Conservation (phyloP, 2,888 invertebrate species). For the Pseudoips prasinana region DNA sequence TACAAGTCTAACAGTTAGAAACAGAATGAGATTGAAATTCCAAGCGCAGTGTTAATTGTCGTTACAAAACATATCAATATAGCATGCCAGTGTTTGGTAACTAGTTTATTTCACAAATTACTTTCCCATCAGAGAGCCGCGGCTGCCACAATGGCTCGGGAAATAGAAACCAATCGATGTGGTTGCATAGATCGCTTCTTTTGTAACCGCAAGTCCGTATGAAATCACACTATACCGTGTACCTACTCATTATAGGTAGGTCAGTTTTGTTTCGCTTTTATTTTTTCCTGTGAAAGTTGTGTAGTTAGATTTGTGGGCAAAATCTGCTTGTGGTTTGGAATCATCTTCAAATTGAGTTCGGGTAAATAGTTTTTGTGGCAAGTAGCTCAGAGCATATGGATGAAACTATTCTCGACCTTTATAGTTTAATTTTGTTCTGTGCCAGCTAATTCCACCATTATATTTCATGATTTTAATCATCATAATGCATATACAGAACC, state of each 20-base stretch:
- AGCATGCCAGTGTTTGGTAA: conserved; percentile 41
- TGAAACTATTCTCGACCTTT: too few species aligned
- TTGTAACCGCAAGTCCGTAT: conserved; percentile 58
- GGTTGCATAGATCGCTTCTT: conserved; percentile 61
- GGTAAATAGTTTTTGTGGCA: too few species aligned
- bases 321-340: not conserved
- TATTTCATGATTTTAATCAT: too few species aligned
- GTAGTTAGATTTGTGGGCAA: not conserved
- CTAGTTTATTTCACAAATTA: conserved; percentile 48
- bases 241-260: conserved; percentile 24
- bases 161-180: conserved; percentile 56
- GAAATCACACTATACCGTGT: conserved; percentile 42
- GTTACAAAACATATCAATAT: conserved; percentile 38
- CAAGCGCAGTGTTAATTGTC: conserved; percentile 18
- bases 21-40: too few species aligned
- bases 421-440: too few species aligned
- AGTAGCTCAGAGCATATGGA: too few species aligned
- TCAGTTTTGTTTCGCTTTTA: conserved; percentile 8
- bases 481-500: too few species aligned
- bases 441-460: too few species aligned
- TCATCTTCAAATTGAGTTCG: too few species aligned
- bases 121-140: conserved; percentile 52
- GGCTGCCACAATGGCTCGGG: conserved; percentile 34
- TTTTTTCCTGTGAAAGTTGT: conserved; percentile 5
- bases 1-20: too few species aligned